Base-by-base conservation (phyloP, 1,140 invertebrate species). In the Portunus trituberculatus region DNA sequence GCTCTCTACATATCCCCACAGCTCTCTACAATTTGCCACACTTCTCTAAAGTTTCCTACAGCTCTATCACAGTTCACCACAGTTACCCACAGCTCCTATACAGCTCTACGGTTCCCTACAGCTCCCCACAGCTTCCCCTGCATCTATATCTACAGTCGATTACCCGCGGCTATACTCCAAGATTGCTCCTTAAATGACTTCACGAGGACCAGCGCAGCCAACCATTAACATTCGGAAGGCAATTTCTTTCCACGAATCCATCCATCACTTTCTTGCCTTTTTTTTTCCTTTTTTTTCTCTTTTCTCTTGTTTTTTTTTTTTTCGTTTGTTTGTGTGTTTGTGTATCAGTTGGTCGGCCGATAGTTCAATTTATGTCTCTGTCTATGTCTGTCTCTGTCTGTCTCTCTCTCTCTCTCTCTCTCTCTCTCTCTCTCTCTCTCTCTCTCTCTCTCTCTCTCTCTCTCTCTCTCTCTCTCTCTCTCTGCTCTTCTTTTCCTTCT, bases 121-220 rank as follows among this genome's bases (percentile, higher is more conserved):
- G 39, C 12, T 20, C 52, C 12, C 52, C 52, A 4, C 16, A 59
- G 12, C 52, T 59, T 52, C 52, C 52, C 52, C 52, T 59, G 3
- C 52, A 20, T n/a, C 67, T 8, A 76, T 76, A 76, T 25, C 67
- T 76, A 76, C 67, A 76, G 20, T 76, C 67, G 67, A 59, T 76
- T 76, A 76, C 67, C 67, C 67, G 67, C 7, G 16, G 67, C 67
- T 10, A 8, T 76, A 76, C 67, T n/a, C 67, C 67, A 76, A 59
- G 67, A 76, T 76, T 76, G 67, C 67, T 76, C 67, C 25, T 76
- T 76, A 76, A 76, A 76, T 76, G 67, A 76, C 67, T 76, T 76
- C 67, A n/a, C 20, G n/a, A 76, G 67, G 67, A 76, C 67, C 20
- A 8, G 20, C 25, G 0, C 67, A 76, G 52, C 67, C 67, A n/a